These are phyloP conservation scores for Myrmecophaga tridactyla DNA, from an alignment of 2,113 vertebrate species.

Conservation along the genomic window DNA sequence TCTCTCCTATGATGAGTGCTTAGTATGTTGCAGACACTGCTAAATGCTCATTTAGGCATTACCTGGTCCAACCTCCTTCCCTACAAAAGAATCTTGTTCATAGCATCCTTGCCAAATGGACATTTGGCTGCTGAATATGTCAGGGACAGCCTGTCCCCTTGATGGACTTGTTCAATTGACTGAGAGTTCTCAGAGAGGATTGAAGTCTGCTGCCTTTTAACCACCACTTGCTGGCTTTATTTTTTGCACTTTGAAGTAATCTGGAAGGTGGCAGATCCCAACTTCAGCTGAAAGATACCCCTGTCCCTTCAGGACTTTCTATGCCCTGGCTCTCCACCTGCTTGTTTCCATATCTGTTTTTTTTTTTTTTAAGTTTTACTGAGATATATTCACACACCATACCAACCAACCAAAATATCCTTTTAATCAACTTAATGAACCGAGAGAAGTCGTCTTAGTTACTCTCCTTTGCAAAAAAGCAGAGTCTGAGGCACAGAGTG, in stretches of 20 bases:
- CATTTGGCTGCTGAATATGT: background rate
- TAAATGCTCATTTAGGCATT: background rate
- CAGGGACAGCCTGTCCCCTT: no score
- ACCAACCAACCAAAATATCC: no score
- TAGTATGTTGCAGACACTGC: background rate
- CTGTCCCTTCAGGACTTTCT: background rate
- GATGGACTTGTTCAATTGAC: background rate
- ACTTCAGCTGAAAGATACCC: background rate
- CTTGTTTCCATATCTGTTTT: background rate
- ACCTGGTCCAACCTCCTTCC: background rate
- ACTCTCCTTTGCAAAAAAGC: background rate
- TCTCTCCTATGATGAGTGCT: background rate
- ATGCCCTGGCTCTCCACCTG: background rate
- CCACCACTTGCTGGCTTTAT: fast-evolving
- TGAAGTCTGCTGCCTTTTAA: background rate
- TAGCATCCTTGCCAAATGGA: background rate
- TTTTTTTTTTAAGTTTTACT: no score
- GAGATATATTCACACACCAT: no score
- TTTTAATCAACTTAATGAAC: background rate
- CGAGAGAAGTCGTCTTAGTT: background rate
- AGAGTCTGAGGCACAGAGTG: background rate
- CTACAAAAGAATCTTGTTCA: no score
- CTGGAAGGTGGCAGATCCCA: background rate
- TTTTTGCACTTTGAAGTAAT: background rate
- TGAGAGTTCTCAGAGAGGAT: background rate